Conservation (phyloP, 1,140 invertebrate species). For the Lasaia peninsularis region DNA sequence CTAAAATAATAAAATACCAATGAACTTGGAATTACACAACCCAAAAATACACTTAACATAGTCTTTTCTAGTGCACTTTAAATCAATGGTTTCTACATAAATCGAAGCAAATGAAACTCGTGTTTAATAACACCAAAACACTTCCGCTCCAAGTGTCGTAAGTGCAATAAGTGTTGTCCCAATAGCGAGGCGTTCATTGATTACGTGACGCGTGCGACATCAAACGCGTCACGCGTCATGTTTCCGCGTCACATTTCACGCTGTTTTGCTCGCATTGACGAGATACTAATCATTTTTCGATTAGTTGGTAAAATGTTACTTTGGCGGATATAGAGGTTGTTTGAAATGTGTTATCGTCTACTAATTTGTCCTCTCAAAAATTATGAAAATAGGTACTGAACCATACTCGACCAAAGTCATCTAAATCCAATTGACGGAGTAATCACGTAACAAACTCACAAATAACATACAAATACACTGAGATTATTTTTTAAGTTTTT, state of each 20-base stretch:
- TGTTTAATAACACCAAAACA: conserved; percentile 5
- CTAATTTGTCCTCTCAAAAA: too few relatives aligned
- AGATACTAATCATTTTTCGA: not conserved
- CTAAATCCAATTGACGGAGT: too few relatives aligned
- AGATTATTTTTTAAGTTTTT: too few relatives aligned
- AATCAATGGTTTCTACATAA: not conserved
- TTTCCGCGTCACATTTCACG: conserved; percentile 14
- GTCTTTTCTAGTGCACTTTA: too few relatives aligned
- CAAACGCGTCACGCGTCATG: conserved; percentile 18
- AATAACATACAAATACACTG: too few relatives aligned
- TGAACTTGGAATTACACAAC: too few relatives aligned
- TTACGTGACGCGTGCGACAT: conserved; percentile 15
- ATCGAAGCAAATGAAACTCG: not conserved
- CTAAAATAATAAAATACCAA: too few relatives aligned
- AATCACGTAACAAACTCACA: too few relatives aligned
- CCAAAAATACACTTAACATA: too few relatives aligned
- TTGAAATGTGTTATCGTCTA: too few relatives aligned
- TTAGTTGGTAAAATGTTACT: not conserved
- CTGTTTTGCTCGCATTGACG: conserved; percentile 9
- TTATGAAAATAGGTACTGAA: too few relatives aligned
- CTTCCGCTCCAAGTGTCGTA: conserved; percentile 7
- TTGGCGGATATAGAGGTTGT: not conserved
- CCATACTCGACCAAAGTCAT: too few relatives aligned
- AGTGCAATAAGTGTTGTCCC: conserved; percentile 10
- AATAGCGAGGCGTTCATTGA: conserved; percentile 17